Evolutionary conservation across 2,113 vertebrate genomes (phyloP).

Genomic region (Turnix velox): DNA sequence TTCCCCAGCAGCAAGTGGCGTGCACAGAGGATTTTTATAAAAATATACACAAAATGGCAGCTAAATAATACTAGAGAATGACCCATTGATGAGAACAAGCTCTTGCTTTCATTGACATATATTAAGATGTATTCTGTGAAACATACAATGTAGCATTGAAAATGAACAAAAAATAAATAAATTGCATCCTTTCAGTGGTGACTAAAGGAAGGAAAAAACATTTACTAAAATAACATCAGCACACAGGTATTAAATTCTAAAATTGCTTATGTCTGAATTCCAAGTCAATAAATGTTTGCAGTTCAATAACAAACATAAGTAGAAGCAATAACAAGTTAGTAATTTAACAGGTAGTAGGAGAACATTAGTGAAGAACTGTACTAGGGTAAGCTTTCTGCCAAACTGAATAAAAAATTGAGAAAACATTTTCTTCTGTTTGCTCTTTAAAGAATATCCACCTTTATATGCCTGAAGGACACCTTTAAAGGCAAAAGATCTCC

Average conservation of each 20-base stretch:
- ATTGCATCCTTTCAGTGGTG: neutral
- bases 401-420: neutral
- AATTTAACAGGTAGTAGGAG: neutral
- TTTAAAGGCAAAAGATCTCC: neutral
- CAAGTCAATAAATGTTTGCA: neutral
- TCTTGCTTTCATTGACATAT: neutral
- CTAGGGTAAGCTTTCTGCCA: neutral
- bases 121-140: neutral
- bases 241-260: neutral
- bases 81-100: slow-evolving; percentile 1
- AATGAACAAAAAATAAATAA: neutral
- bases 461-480: neutral
- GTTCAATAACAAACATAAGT: neutral
- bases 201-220: neutral
- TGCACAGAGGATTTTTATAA: neutral
- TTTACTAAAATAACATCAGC: neutral
- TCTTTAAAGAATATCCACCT: neutral
- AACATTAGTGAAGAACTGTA: neutral
- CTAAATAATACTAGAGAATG: neutral
- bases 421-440: neutral
- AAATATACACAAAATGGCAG: neutral
- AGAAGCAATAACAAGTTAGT: neutral
- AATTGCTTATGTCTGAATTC: neutral
- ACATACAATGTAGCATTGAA: neutral
- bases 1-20: neutral